Conservation (phyloP, 2,797 vertebrate genomes). For the Tangara arthus region DNA sequence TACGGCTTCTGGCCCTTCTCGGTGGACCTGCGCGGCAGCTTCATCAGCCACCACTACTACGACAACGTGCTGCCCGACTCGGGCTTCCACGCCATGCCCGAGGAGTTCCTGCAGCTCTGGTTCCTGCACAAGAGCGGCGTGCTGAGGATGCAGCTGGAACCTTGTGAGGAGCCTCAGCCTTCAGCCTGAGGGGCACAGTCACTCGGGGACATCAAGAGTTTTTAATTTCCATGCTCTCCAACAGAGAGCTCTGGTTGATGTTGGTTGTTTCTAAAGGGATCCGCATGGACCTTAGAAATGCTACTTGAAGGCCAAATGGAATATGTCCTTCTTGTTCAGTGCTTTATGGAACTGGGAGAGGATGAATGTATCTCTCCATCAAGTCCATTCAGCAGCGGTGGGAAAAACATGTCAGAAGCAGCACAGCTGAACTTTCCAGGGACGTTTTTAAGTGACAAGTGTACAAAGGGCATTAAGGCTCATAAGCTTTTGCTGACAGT, state of each 20-base stretch:
- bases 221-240: slow-evolving; percentile 17
- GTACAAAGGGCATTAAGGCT: slow-evolving; percentile 48
- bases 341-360: slow-evolving; percentile 4
- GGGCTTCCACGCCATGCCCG: slow-evolving; percentile 94
- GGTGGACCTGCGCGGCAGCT: slow-evolving; percentile 78
- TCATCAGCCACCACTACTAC: slow-evolving; percentile 96
- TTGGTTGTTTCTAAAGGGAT: slow-evolving; percentile 34
- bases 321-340: neutral
- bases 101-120: slow-evolving; percentile 97
- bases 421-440: neutral
- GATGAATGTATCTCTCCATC: neutral
- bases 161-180: slow-evolving; percentile 69
- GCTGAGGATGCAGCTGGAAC: slow-evolving; percentile 85
- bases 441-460: neutral
- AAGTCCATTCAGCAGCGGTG: neutral
- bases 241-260: slow-evolving; percentile 29
- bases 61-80: slow-evolving; percentile 90
- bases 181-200: slow-evolving; percentile 35
- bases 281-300: slow-evolving; percentile 7
- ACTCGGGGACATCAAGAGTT: neutral
- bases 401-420: neutral
- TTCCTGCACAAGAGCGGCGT: slow-evolving; percentile 91
- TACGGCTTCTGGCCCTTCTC: slow-evolving; percentile 98
- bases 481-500: slow-evolving; percentile 62
- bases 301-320: slow-evolving; percentile 42